Percentiles rank a stretch among this genome's conserved stretches.
Evolutionary conservation across 2,888 invertebrate genomes (phyloP).

Genomic region (Phortica magna): DNA sequence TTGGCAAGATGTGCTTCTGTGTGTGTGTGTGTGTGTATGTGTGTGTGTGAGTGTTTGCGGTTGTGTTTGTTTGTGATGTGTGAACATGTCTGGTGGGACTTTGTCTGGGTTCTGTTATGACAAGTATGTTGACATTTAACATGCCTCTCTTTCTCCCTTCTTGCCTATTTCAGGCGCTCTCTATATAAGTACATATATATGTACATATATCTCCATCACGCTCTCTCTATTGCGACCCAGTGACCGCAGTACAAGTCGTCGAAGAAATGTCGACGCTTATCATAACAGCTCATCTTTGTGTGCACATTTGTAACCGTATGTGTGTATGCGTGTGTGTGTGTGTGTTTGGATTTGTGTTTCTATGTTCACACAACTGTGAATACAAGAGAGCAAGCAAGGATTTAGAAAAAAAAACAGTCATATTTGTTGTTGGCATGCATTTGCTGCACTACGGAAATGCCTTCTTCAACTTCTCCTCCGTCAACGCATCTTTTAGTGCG

Average conservation of each 20-base stretch:
- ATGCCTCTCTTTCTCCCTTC: background rate
- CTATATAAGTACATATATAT: too few species aligned
- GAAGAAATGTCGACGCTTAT: conserved; percentile 10
- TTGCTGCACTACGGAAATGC: too few species aligned
- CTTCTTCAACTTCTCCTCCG: too few species aligned
- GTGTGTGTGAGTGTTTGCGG: background rate
- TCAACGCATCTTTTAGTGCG: background rate
- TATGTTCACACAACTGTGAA: too few species aligned
- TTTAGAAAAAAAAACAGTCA: background rate
- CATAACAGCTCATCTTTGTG: background rate
- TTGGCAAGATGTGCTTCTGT: background rate
- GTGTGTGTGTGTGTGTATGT: conserved; percentile 9
- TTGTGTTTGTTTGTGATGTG: background rate
- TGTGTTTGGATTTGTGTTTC: too few species aligned
- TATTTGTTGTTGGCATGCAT: background rate
- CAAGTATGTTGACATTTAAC: conserved; percentile 34
- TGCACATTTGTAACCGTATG: background rate
- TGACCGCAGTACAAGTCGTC: conserved; percentile 31
- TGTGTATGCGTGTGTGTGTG: background rate
- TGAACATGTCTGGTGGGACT: conserved; percentile 1
- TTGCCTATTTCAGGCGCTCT: too few species aligned
- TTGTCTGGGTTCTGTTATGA: conserved; percentile 18
- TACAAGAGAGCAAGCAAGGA: too few species aligned
- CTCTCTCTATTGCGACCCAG: conserved; percentile 3
- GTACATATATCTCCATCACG: too few species aligned